Evolutionary conservation across 2,888 invertebrate genomes (phyloP).

Genomic region (Cosmorhoe ocellata): DNA sequence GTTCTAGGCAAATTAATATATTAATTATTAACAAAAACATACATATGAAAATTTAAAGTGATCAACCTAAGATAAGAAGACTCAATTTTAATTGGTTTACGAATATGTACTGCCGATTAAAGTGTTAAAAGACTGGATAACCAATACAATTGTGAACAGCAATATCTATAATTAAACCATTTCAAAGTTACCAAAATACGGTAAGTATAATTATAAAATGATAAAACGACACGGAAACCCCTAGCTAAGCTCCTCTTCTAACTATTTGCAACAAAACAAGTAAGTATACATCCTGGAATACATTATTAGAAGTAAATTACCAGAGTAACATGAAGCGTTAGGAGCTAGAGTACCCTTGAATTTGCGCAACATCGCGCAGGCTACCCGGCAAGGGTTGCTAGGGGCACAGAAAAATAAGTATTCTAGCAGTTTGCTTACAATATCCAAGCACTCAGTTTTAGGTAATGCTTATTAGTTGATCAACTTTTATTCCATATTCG

Average conservation of each 20-base stretch:
- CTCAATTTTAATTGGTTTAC: too few relatives aligned
- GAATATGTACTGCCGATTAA: too few relatives aligned
- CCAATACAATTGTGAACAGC: too few relatives aligned
- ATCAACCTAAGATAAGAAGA: too few relatives aligned
- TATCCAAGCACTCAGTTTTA: too few relatives aligned
- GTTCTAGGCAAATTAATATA: background rate
- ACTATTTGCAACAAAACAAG: conserved; percentile 12
- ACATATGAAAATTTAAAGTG: too few relatives aligned
- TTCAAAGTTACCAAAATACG: too few relatives aligned
- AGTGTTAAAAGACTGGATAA: too few relatives aligned
- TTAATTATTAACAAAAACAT: background rate
- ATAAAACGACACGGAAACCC: background rate
- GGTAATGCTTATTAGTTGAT: too few relatives aligned
- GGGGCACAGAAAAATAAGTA: conserved; percentile 35
- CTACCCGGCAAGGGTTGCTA: conserved; percentile 17
- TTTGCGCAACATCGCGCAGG: conserved; percentile 14
- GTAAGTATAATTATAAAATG: too few relatives aligned
- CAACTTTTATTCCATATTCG: too few relatives aligned
- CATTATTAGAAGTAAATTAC: conserved; percentile 25
- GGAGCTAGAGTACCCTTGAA: conserved; percentile 12
- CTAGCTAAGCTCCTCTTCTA: background rate
- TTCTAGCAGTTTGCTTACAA: background rate
- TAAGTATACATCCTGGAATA: conserved; percentile 3
- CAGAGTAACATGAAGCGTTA: conserved; percentile 14
- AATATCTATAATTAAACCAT: too few relatives aligned